phyloP scores from a whole-genome alignment of 2,888 invertebrate species.

The Polydrusus pterygomalis region DNA sequence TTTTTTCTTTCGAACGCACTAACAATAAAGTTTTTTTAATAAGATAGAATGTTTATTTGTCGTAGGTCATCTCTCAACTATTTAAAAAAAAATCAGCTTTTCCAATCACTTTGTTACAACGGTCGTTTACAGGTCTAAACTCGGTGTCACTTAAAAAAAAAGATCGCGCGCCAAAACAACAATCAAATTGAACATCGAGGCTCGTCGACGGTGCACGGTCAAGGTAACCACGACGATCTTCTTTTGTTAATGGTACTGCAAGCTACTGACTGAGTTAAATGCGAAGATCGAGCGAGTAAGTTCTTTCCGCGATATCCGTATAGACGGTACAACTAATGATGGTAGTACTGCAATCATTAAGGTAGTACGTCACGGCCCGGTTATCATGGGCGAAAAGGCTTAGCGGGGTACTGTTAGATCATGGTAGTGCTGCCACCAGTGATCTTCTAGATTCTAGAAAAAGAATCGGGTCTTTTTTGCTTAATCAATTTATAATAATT shows the following conservation, averaged over 20 bases:
- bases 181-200: conserved; percentile 25
- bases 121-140: neutral
- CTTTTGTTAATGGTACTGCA: conserved; percentile 34
- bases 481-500: too few species aligned
- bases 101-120: neutral
- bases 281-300: conserved; percentile 44
- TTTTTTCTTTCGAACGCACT: neutral
- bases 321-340: conserved; percentile 41
- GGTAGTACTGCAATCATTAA: conserved; percentile 43
- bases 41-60: neutral
- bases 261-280: conserved; percentile 49
- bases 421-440: conserved; percentile 19
- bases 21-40: neutral
- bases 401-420: conserved; percentile 53
- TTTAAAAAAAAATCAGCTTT: neutral
- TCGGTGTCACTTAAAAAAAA: neutral
- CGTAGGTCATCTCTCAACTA: neutral
- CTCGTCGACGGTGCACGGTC: conserved; percentile 35
- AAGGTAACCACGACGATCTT: conserved; percentile 33
- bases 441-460: conserved; percentile 21
- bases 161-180: conserved; percentile 43
- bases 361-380: conserved; percentile 54
- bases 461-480: neutral
- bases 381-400: conserved; percentile 52
- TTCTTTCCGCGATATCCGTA: conserved; percentile 53